Evolutionary conservation across 2,113 vertebrate genomes (phyloP).

Genomic region (Cardinalis cardinalis): DNA sequence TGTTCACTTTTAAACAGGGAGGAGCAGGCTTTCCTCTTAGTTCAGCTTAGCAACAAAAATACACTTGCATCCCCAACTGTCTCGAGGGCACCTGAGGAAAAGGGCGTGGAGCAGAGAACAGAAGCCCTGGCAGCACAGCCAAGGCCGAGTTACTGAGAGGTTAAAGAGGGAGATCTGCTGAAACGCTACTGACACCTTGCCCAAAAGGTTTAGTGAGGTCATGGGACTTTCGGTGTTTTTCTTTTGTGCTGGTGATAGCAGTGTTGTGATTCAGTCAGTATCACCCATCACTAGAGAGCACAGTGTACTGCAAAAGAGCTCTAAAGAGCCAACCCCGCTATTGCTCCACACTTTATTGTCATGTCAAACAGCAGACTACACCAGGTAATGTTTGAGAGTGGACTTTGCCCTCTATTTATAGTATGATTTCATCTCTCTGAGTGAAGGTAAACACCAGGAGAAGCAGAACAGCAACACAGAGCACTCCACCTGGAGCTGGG

Average conservation of each 20-base stretch:
- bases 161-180: not conserved
- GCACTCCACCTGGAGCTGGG: not conserved
- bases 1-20: fast-evolving
- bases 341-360: not conserved
- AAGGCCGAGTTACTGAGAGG: not conserved
- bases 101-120: too few relatives aligned
- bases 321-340: not conserved
- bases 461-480: not conserved
- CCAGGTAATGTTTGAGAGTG: not conserved
- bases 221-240: not conserved
- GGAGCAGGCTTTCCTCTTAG: not conserved
- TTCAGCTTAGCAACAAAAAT: too few relatives aligned
- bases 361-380: not conserved
- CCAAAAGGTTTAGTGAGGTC: not conserved
- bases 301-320: not conserved
- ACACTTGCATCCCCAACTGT: fast-evolving
- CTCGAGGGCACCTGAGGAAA: not conserved
- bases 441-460: conserved; percentile 29
- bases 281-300: not conserved
- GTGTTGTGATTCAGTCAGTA: not conserved
- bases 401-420: conserved; percentile 49
- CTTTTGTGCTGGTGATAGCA: not conserved
- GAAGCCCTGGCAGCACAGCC: not conserved
- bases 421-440: conserved; percentile 30
- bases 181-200: not conserved